Evolutionary conservation across 2,797 vertebrate genomes (phyloP).

Genomic region (Lycodopsis pacificus): DNA sequence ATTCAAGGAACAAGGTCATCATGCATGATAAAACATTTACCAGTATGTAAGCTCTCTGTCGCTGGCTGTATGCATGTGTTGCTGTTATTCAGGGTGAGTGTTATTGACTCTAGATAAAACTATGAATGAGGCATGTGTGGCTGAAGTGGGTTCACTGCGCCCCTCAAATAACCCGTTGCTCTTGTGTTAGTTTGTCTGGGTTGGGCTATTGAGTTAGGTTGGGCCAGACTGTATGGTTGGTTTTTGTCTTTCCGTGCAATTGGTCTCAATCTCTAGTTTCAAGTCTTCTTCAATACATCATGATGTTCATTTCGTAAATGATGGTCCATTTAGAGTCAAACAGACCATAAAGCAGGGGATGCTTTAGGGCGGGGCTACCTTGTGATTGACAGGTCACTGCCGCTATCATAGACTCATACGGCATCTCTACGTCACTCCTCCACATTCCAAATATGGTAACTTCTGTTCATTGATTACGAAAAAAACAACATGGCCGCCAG

Average conservation of each 20-base stretch:
- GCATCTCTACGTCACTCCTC: no score
- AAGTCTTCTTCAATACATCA: no score
- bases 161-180: slow-evolving; percentile 53
- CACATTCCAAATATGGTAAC: no score
- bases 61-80: slow-evolving; percentile 44
- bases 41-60: slow-evolving; percentile 41
- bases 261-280: background rate
- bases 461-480: no score
- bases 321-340: no score
- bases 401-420: no score
- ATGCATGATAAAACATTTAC: slow-evolving; percentile 60
- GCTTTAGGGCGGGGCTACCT: no score
- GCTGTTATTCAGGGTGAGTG: slow-evolving; percentile 47
- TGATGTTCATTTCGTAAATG: no score
- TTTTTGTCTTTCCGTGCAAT: slow-evolving; percentile 14
- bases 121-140: slow-evolving; percentile 54
- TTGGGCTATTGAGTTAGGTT: slow-evolving; percentile 33
- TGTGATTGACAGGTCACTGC: no score
- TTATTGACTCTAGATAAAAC: slow-evolving; percentile 76
- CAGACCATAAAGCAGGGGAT: no score
- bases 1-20: slow-evolving; percentile 44
- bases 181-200: slow-evolving; percentile 26
- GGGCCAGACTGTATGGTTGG: slow-evolving; percentile 19
- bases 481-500: no score
- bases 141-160: slow-evolving; percentile 44